Evolutionary conservation across 1,140 invertebrate genomes (phyloP), one percentile per base, ranked within the genome.

Genomic region (Neelides sp.): DNA sequence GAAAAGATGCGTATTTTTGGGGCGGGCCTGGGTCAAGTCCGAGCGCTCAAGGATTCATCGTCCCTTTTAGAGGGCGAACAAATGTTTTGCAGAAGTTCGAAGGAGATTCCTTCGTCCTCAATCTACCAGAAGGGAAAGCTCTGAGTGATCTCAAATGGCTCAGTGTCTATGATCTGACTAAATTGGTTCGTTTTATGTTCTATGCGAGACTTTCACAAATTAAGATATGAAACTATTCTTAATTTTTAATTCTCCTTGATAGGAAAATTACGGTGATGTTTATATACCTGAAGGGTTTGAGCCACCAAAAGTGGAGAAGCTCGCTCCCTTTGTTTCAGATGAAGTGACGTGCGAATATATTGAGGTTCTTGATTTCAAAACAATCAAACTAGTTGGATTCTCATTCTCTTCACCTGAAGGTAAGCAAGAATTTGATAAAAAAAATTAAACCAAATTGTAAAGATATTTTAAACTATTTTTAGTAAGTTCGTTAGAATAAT

Each of bases 221-320:
- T 28, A 34, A 30, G n/a, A 22, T 28, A 23, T 42, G 26, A 15
- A 41, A 17, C 19, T 49, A 26, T 32, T 36, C 27, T 41, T 46
- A 43, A 28, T 4, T 43, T 27, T 30, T n/a, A 34, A 17, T 7
- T 40, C 13, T 58, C 55, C 47, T 45, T 56, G 53, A 7, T 58
- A 79, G 76, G 87, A 85, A 64, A 79, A 85, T 19, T 92, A 88
- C 67, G 89, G 83, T 1, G 89, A 93, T 68, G 79, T 93, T 24
- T 87, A 83, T 61, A 82, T 93, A 57, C 86, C 86, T 0, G 87
- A 93, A 59, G 86, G 86, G 47, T 91, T 93, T 65, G 83, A 89
- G 62, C 80, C 88, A n/a, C 89, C 89, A 0, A 69, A 75, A 13
- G 72, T 79, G 1, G 81, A 86, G 57, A 73, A 70, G 39, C 75